phyloP scores from a whole-genome alignment of 2,113 vertebrate genomes.

The Notechis scutatus region DNA sequence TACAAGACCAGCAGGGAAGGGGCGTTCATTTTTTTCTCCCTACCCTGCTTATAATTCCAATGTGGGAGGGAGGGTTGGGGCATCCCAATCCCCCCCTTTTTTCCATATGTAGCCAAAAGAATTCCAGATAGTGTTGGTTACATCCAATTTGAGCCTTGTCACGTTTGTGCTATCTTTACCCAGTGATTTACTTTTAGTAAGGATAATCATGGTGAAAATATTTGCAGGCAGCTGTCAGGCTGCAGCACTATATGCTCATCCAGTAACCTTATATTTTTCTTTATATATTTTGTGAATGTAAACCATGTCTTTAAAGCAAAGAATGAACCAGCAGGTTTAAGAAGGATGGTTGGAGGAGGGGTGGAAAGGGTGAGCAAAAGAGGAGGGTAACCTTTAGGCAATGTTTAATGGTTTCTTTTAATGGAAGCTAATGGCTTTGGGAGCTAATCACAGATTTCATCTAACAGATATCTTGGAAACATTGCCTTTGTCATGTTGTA shows the following conservation, averaged over 20 bases:
- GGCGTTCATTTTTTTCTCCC: neutral
- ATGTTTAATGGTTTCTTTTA: conserved; percentile 20
- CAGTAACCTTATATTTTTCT: conserved; percentile 96
- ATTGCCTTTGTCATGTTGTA: neutral
- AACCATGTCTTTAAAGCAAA: conserved; percentile 72
- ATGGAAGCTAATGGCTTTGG: neutral
- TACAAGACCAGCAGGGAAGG: conserved; percentile 48
- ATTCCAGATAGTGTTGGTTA: conserved; percentile 70
- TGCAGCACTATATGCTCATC: conserved; percentile 82
- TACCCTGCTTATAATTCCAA: conserved; percentile 28
- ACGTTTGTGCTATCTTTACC: conserved; percentile 98
- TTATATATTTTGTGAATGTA: conserved; percentile 91
- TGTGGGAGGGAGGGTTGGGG: conserved; percentile 32
- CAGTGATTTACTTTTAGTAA: conserved; percentile 96
- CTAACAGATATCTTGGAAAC: neutral
- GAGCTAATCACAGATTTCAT: neutral
- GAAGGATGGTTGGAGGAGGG: neutral
- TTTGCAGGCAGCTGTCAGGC: conserved; percentile 93
- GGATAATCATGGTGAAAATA: conserved; percentile 96
- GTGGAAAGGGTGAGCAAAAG: conserved; percentile 25
- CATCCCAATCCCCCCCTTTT: conserved; percentile 50
- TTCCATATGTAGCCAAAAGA: conserved; percentile 74
- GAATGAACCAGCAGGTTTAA: conserved; percentile 60
- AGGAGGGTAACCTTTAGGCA: conserved; percentile 48
- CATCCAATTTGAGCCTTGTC: conserved; percentile 85